Base-by-base conservation (phyloP, 1,140 invertebrate species). In the Drosophila bocqueti region DNA sequence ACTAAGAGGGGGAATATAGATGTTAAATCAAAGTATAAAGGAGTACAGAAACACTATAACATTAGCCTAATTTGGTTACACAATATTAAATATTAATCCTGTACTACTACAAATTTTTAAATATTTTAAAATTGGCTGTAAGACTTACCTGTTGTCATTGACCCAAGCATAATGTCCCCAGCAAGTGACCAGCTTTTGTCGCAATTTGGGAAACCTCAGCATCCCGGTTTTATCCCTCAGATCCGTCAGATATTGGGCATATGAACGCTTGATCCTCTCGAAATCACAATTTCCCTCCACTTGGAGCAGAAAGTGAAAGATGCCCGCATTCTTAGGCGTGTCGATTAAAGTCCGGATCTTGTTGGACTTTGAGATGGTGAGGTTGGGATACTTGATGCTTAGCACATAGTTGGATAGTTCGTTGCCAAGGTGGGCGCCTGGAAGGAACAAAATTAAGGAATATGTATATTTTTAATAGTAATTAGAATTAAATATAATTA, bases 81-180 rank as follows among this genome's bases (percentile, higher is more conserved):
- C 3, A 24, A 24, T 24, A 15, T 10, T n/a, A 18, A 50, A 31
- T n/a, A 24, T 7, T 4, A 24, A 2, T 11, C 4, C 10, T 21
- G 0, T 46, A 5, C 3, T 21, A 45, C 10, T 13, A 45, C 10
- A 6, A 2, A 42, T 7, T 42, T 42, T 42, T 9, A 2, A n/a
- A 31, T 31, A 31, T 1, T 6, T 6, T 40, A 3, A 16, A 15
- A 38, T 15, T 24, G 5, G 1, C 34, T 34, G 34, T 0, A 34
- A 34, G 10, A 10, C 67, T 75, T 47, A 92, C 92, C 81, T 92
- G 54, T 46, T 91, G 40, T 94, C 93, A 18, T 86, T 93, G 43
- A 94, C 93, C 96, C 96, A 96, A 4, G 95, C 96, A 83, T 96
- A 96, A 61, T 95, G 94, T 3, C 95, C 95, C 94, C 95, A 96